Evolutionary conservation across 1,140 invertebrate species (phyloP).

Genomic region (Stenopsyche tienmushanensis): DNA sequence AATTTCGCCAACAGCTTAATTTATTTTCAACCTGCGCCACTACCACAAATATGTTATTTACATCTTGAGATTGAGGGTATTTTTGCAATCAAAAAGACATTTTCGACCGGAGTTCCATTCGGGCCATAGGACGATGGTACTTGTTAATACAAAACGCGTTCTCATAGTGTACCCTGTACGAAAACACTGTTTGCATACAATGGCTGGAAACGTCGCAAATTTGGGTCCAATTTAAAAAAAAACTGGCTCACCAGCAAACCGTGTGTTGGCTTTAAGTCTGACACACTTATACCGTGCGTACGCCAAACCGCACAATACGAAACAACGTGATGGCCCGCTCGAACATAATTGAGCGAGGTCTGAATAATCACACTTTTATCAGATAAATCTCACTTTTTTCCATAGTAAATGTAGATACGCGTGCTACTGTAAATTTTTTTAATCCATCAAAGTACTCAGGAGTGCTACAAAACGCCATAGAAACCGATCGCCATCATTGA

Average conservation of each 20-base stretch:
- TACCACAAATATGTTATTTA: no score
- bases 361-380: slow-evolving; percentile 28
- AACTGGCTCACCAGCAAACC: slow-evolving; percentile 16
- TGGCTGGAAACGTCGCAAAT: slow-evolving; percentile 1
- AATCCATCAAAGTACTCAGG: no score
- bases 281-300: slow-evolving; percentile 16
- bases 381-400: slow-evolving; percentile 26
- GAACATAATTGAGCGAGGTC: slow-evolving; percentile 4
- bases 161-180: no score
- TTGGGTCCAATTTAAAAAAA: slow-evolving; percentile 14
- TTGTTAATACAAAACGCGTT: no score
- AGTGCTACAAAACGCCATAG: no score
- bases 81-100: no score
- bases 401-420: not conserved
- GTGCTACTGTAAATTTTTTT: not conserved
- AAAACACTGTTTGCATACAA: slow-evolving; percentile 23
- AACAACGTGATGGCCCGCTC: slow-evolving; percentile 4
- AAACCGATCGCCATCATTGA: no score
- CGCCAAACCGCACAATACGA: slow-evolving; percentile 13
- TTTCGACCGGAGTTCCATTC: no score
- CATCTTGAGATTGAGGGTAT: no score
- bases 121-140: no score
- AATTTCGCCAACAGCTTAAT: no score
- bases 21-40: no score
- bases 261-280: slow-evolving; percentile 1